Base-by-base conservation (phyloP, 2,113 vertebrate species). In the Lates calcarifer region DNA sequence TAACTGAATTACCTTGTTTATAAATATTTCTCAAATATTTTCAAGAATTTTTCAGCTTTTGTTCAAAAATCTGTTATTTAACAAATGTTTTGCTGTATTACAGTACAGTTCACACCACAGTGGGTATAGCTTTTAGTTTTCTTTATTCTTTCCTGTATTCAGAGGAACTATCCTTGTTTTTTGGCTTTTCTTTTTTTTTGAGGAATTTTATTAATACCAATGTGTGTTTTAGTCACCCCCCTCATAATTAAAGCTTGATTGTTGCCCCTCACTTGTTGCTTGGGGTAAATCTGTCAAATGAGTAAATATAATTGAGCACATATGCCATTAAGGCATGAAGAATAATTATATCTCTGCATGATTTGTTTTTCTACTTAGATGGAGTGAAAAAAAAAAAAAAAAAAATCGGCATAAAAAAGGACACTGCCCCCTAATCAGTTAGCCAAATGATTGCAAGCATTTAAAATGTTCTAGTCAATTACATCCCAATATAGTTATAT, bases 401-500 rank as follows among this genome's bases (percentile, higher is more conserved):
- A 77, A n/a, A n/a, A n/a, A n/a, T n/a, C n/a, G n/a, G n/a, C n/a
- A n/a, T n/a, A n/a, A n/a, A n/a, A n/a, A n/a, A n/a, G n/a, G 26
- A 18, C 22, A 45, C 45, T 66, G 14, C 14, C 0, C 15, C 3
- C 1, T 17, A 55, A 62, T 71, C 63, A 69, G 68, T 65, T 6
- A 43, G 43, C 17, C 35, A 60, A 61, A 65, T 35, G 13, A 58
- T 7, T 28, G 18, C 20, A 67, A 37, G 37, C 26, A 57, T 74
- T 61, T 53, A 43, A 60, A 4, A 7, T 51, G 10, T 74, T 47
- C 12, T 10, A 28, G 31, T 61, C n/a, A 31, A 33, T 49, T 47
- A 74, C 57, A 53, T 70, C 41, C 39, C n/a, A 29, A 35, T 37
- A 26, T 41, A n/a, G n/a, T n/a, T n/a, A n/a, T n/a, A n/a, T n/a